Evolutionary conservation across 2,797 vertebrate genomes (phyloP).

Genomic region (Cirrhinus molitorella): DNA sequence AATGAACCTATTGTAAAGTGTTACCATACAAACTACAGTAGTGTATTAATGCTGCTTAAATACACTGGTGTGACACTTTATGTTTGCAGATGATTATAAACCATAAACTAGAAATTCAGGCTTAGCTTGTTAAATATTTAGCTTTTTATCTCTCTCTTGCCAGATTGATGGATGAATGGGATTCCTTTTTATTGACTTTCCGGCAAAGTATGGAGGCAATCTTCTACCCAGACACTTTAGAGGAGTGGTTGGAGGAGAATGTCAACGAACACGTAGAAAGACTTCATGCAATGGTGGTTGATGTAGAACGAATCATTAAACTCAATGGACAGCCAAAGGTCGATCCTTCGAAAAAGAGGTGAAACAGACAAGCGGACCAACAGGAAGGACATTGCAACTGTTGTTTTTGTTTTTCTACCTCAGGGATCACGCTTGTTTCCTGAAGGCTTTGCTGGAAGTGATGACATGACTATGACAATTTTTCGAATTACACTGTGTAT

Average conservation of each 20-base stretch:
- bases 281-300: constrained; percentile 72
- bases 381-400: neutral
- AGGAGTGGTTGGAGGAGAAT: constrained; percentile 84
- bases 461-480: neutral
- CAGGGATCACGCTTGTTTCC: neutral
- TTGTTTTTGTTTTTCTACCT: neutral
- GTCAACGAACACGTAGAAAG: constrained; percentile 74
- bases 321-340: constrained; percentile 73
- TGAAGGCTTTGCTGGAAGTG: neutral
- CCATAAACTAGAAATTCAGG: neutral
- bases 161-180: constrained; percentile 78
- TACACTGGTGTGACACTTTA: too few relatives aligned
- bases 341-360: neutral
- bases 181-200: constrained; percentile 68
- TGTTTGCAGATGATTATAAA: too few relatives aligned
- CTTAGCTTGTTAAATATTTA: neutral
- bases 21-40: too few relatives aligned
- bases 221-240: constrained; percentile 77
- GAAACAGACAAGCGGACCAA: neutral
- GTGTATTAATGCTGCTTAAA: too few relatives aligned
- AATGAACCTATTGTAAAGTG: too few relatives aligned
- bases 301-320: constrained; percentile 70
- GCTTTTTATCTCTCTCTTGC: neutral
- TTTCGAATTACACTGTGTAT: neutral
- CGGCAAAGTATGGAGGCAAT: constrained; percentile 71